Conservation (phyloP, 2,113 vertebrate genomes). For the Notiomystis cincta region DNA sequence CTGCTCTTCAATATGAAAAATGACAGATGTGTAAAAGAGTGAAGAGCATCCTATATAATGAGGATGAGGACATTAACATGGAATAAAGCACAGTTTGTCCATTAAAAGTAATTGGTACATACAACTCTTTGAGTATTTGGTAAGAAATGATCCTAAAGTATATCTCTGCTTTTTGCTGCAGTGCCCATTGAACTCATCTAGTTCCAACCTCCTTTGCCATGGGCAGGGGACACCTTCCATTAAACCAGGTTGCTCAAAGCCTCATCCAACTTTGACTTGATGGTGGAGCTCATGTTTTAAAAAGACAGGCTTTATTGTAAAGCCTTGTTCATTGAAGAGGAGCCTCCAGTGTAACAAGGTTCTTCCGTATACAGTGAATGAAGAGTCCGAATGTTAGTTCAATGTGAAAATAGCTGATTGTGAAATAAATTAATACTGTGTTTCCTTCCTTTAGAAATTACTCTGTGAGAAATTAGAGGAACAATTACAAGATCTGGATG, state of each 20-base stretch:
- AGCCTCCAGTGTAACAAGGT: background rate
- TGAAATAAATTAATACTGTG: background rate
- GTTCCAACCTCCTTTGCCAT: background rate
- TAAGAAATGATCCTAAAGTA: background rate
- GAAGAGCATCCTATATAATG: background rate
- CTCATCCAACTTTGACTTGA: background rate
- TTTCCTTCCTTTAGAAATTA: slow-evolving; percentile 82
- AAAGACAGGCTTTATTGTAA: background rate
- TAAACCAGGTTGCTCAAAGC: background rate
- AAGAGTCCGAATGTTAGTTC: background rate
- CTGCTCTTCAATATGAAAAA: background rate
- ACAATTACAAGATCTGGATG: slow-evolving; percentile 91
- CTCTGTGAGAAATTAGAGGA: slow-evolving; percentile 95
- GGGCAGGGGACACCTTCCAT: background rate
- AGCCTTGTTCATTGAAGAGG: background rate
- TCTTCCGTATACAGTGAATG: background rate
- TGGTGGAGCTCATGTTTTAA: background rate
- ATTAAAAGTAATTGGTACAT: background rate
- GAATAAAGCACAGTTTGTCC: background rate
- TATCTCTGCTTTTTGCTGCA: background rate
- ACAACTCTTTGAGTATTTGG: background rate
- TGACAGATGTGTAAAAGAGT: background rate
- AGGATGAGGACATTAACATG: background rate
- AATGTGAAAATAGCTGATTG: background rate
- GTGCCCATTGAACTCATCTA: background rate